Conservation (phyloP, 2,113 vertebrate genomes). For the Nycticebus coucang region DNA sequence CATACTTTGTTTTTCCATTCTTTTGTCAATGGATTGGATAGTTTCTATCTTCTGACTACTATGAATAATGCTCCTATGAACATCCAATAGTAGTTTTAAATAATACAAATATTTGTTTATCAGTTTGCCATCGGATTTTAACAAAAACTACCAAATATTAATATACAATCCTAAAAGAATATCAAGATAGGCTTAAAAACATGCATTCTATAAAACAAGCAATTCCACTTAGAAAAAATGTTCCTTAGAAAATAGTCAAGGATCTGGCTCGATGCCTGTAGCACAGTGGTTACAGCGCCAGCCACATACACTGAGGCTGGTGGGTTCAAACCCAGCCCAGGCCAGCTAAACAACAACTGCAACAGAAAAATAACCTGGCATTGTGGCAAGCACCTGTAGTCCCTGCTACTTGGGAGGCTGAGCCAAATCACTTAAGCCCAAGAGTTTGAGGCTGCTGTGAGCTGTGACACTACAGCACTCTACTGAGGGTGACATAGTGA, state of each 20-base stretch:
- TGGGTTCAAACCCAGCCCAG: too few relatives aligned
- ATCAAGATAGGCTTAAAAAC: slow-evolving; percentile 41
- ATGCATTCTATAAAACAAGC: slow-evolving; percentile 14
- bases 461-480: too few relatives aligned
- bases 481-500: too few relatives aligned
- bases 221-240: slow-evolving; percentile 10
- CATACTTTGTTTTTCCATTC: slow-evolving; percentile 38
- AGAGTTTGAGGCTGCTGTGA: too few relatives aligned
- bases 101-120: slow-evolving; percentile 30
- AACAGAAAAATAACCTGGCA: too few relatives aligned
- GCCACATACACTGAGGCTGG: too few relatives aligned
- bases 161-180: neutral
- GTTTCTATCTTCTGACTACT: slow-evolving; percentile 9
- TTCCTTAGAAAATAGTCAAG: slow-evolving; percentile 39
- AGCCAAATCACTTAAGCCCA: too few relatives aligned
- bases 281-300: too few relatives aligned
- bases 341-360: too few relatives aligned
- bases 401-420: too few relatives aligned
- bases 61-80: slow-evolving; percentile 29
- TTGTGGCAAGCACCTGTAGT: too few relatives aligned
- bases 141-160: slow-evolving; percentile 49
- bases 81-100: slow-evolving; percentile 7
- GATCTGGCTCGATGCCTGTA: neutral
- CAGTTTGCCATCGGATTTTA: slow-evolving; percentile 34
- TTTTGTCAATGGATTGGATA: neutral